Evolutionary conservation across 1,140 invertebrate genomes (phyloP).

Genomic region (Bombus sylvicola): DNA sequence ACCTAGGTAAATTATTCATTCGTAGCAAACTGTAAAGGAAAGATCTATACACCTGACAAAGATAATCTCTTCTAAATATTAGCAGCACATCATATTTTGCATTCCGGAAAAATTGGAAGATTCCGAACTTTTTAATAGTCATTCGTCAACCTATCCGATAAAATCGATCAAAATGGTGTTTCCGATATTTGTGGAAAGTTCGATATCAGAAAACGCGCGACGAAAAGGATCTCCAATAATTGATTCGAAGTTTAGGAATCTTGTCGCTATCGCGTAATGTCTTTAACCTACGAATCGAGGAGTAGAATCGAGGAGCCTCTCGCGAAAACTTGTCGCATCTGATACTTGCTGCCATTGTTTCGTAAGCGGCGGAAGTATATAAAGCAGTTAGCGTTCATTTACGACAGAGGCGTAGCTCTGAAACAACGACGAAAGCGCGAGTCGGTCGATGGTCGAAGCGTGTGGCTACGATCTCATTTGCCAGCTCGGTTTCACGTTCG

Average conservation of each 20-base stretch:
- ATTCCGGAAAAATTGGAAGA: background rate
- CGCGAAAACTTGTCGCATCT: background rate
- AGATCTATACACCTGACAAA: background rate
- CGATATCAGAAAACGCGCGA: background rate
- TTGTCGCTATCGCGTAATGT: background rate
- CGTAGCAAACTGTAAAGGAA: background rate
- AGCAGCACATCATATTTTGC: too few relatives aligned
- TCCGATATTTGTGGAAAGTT: too few relatives aligned
- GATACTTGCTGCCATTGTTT: background rate
- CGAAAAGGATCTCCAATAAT: background rate
- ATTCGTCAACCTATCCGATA: too few relatives aligned
- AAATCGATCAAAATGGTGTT: background rate
- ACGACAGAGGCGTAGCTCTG: background rate
- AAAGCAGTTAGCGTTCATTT: conserved; percentile 21
- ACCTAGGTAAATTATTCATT: too few relatives aligned
- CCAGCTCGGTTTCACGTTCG: background rate
- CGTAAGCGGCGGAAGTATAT: conserved; percentile 4
- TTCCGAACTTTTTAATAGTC: background rate
- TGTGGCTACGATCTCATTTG: conserved; percentile 5
- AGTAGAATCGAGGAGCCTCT: background rate
- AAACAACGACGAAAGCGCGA: background rate
- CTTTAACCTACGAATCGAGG: background rate
- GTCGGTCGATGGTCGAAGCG: background rate
- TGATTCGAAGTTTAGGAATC: background rate
- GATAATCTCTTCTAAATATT: background rate